A percentile compares a stretch with the other conserved stretches of the same genome.
These are phyloP conservation scores for Taxidea taxus DNA, from an alignment of 2,113 vertebrate genomes.

Conservation along the genomic window DNA sequence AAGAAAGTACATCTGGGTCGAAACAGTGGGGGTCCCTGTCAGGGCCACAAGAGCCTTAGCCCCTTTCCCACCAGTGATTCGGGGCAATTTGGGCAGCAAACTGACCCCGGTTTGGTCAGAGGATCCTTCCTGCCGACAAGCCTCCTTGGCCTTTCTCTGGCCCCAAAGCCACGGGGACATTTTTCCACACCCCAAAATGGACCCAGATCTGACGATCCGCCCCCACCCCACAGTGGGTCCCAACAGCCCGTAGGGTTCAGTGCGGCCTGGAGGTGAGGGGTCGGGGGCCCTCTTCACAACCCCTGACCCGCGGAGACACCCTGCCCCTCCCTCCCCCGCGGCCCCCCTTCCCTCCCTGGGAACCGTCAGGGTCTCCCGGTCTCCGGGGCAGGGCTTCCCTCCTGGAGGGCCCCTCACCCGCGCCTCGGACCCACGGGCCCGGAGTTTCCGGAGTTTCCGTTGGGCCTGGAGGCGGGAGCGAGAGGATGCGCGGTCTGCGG, in stretches of 20 bases:
- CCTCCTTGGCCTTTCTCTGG: neutral
- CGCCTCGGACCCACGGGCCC: too few species aligned
- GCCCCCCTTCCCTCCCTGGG: neutral
- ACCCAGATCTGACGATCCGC: neutral
- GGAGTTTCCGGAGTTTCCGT: neutral
- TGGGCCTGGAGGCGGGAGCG: neutral
- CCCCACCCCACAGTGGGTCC: neutral
- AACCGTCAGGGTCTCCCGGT: neutral
- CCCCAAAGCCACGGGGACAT: neutral
- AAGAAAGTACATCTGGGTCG: neutral
- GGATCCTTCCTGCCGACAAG: neutral
- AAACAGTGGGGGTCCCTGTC: neutral
- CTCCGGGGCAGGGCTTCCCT: neutral
- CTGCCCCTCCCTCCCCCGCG: neutral
- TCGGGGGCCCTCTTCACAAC: neutral
- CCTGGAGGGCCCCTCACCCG: neutral
- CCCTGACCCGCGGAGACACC: too few species aligned
- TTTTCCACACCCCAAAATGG: neutral
- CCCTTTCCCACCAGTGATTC: neutral
- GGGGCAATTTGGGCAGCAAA: neutral
- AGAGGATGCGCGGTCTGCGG: neutral
- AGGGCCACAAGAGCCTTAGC: accelerated
- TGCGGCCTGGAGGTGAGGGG: neutral
- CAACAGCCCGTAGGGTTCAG: neutral
- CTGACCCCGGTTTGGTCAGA: neutral